Conservation (phyloP, 2,113 vertebrate genomes). For the Dicerorhinus sumatrensis region DNA sequence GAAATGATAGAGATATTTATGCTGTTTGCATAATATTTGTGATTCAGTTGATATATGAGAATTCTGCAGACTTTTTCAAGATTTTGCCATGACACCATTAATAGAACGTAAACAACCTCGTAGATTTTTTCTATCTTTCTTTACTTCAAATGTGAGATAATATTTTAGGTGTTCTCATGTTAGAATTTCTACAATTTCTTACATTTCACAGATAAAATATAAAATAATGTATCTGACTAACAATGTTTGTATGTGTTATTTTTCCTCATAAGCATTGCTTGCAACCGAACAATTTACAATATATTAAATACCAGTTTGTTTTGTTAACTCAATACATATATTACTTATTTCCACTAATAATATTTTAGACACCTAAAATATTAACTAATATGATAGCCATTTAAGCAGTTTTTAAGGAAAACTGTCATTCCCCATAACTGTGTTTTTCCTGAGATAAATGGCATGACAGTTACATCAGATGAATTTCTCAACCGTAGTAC, state of each 20-base stretch:
- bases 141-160: not conserved
- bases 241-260: not conserved
- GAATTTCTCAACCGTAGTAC: constrained; percentile 41
- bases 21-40: not conserved
- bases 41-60: not conserved
- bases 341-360: constrained; percentile 11
- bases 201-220: not conserved
- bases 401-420: not conserved
- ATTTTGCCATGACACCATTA: not conserved
- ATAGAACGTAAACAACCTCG: not conserved
- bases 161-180: not conserved
- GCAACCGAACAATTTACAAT: not conserved
- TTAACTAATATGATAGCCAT: not conserved
- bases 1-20: not conserved
- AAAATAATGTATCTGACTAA: not conserved
- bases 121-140: not conserved
- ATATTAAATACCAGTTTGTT: not conserved
- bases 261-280: not conserved
- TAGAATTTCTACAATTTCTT: not conserved
- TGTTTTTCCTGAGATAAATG: constrained; percentile 44
- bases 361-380: constrained; percentile 37
- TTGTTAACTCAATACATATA: not conserved
- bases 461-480: not conserved
- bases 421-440: not conserved
- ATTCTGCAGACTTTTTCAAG: not conserved